Conservation (phyloP, 2,113 vertebrate genomes). For the Oreochromis tanganicae region DNA sequence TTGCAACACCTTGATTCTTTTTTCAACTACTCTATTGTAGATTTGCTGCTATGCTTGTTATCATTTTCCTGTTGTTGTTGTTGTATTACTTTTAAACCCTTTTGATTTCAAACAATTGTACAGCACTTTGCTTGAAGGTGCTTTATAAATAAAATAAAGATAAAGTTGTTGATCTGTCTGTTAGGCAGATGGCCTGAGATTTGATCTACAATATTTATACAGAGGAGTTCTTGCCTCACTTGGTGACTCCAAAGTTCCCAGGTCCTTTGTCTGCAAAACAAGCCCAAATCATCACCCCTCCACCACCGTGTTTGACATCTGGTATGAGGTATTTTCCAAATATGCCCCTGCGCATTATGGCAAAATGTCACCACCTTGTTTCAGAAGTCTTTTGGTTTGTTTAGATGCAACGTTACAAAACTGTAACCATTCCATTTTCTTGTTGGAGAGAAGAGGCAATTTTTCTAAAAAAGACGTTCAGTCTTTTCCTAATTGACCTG, state of each 20-base stretch:
- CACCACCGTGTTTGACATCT: neutral
- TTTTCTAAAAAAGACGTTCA: fast-evolving
- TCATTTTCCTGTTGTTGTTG: neutral
- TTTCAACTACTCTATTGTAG: neutral
- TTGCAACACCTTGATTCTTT: neutral
- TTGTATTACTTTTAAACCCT: too few species aligned
- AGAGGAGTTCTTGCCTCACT: neutral
- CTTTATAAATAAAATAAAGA: too few species aligned
- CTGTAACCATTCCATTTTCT: neutral
- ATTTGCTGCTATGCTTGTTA: neutral
- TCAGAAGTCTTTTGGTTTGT: neutral
- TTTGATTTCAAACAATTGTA: too few species aligned
- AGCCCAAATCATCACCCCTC: neutral
- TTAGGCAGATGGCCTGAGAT: neutral
- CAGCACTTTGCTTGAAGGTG: too few species aligned
- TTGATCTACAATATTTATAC: neutral
- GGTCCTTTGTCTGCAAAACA: neutral
- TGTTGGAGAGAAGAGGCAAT: neutral
- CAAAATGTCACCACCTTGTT: neutral
- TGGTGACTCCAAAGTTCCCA: neutral
- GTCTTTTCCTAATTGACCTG: neutral
- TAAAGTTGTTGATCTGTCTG: neutral
- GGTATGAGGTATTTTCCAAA: neutral
- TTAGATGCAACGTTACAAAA: neutral
- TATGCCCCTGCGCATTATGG: fast-evolving